These are phyloP conservation scores for Coenonympha arcania DNA, from an alignment of 2,888 invertebrate species.

Conservation along the genomic window DNA sequence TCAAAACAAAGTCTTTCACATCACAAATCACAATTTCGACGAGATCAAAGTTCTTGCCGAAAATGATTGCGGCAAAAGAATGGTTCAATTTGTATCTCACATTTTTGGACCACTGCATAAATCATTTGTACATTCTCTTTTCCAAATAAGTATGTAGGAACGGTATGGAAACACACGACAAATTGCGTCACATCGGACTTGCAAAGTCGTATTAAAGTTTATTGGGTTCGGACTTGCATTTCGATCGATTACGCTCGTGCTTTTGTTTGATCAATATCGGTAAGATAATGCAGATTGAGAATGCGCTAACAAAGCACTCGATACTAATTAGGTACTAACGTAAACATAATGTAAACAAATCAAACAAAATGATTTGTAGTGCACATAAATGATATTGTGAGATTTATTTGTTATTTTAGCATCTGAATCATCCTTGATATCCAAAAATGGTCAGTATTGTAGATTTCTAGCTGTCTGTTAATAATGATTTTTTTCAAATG, in stretches of 20 bases:
- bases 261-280: background rate
- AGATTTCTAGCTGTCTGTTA: too few species aligned
- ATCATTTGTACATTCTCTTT: slow-evolving; percentile 19
- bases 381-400: too few species aligned
- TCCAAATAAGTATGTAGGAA: slow-evolving; percentile 7
- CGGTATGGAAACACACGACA: slow-evolving; percentile 13
- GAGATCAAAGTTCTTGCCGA: background rate
- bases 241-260: background rate
- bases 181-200: slow-evolving; percentile 14
- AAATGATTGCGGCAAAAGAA: slow-evolving; percentile 4
- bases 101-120: background rate
- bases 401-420: too few species aligned
- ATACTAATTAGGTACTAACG: too few species aligned
- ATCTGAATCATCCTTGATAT: too few species aligned
- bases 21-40: background rate
- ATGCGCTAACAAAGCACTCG: too few species aligned
- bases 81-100: slow-evolving; percentile 5
- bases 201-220: slow-evolving; percentile 1
- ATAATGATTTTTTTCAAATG: too few species aligned
- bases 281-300: too few species aligned
- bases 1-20: background rate
- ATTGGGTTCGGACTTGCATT: slow-evolving; percentile 1
- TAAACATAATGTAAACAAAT: too few species aligned
- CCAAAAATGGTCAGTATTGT: too few species aligned
- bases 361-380: too few species aligned